phyloP scores from a whole-genome alignment of 2,797 vertebrate genomes.

The Danio tinwini region DNA sequence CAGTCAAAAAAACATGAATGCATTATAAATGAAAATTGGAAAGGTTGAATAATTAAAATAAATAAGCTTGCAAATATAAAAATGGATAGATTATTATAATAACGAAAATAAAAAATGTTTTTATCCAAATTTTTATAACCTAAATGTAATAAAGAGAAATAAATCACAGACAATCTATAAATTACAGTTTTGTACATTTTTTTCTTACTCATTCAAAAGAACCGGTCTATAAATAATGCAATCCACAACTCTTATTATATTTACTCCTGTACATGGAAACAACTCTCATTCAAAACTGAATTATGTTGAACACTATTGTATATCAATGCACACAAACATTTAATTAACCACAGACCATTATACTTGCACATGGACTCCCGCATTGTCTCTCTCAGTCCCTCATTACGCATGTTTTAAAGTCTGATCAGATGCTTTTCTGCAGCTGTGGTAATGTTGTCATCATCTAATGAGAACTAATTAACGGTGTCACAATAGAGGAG shows the following conservation, averaged over 20 bases:
- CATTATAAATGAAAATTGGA: no score
- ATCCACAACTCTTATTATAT: background rate
- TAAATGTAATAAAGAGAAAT: no score
- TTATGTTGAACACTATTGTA: background rate
- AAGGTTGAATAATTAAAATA: no score
- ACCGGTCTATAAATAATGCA: background rate
- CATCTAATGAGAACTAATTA: constrained; percentile 21
- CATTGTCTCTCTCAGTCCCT: constrained; percentile 3
- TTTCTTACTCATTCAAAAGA: background rate
- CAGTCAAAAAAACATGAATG: no score
- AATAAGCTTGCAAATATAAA: no score
- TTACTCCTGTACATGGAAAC: background rate
- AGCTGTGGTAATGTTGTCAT: constrained; percentile 19
- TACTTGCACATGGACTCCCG: background rate
- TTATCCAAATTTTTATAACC: background rate
- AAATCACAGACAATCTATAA: no score
- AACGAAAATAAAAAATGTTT: no score
- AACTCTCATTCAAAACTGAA: background rate
- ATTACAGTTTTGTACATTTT: background rate
- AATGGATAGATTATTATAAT: no score
- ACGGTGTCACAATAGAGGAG: constrained; percentile 16
- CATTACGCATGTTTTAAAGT: background rate
- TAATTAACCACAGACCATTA: background rate
- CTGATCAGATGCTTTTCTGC: background rate
- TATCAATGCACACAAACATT: background rate